Percentiles rank a stretch among this genome's conserved stretches.
Conservation (phyloP, 2,797 vertebrate genomes). For the Esox lucius region DNA sequence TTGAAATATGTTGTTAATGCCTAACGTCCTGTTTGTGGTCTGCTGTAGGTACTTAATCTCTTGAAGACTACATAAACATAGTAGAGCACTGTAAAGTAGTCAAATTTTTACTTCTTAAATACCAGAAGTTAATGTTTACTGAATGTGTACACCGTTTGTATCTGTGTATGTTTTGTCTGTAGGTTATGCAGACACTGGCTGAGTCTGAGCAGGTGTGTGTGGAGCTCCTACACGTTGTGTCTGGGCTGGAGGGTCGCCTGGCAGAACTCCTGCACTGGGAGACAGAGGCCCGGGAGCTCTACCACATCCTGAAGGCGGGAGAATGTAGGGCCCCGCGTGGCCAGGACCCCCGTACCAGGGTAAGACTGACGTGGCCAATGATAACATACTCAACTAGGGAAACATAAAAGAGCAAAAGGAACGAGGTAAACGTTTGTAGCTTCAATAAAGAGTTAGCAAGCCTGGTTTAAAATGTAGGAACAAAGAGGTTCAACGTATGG, state of each 20-base stretch:
- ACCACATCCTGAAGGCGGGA: slow-evolving; percentile 61
- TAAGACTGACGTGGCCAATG: slow-evolving; percentile 33
- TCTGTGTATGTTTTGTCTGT: slow-evolving; percentile 20
- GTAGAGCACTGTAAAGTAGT: not conserved
- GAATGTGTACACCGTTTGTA: slow-evolving; percentile 10
- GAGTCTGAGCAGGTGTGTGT: slow-evolving; percentile 74
- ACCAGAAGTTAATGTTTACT: not conserved
- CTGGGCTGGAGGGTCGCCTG: slow-evolving; percentile 71
- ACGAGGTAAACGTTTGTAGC: not conserved
- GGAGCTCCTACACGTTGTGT: slow-evolving; percentile 73
- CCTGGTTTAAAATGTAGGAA: not conserved
- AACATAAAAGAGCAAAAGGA: not conserved
- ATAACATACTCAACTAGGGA: not conserved
- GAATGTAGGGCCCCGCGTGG: slow-evolving; percentile 47
- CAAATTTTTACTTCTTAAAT: not conserved
- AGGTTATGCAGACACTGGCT: slow-evolving; percentile 74
- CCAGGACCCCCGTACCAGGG: slow-evolving; percentile 69
- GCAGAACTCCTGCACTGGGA: slow-evolving; percentile 80
- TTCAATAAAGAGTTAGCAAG: not conserved
- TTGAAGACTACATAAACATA: not conserved
- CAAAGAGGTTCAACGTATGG: not conserved
- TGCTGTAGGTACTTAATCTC: not conserved
- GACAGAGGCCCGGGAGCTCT: slow-evolving; percentile 70
- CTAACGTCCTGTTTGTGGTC: not conserved
- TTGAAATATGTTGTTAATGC: not conserved